These are phyloP conservation scores for Agrochola circellaris DNA, from an alignment of 2,888 invertebrate genomes.

Conservation along the genomic window DNA sequence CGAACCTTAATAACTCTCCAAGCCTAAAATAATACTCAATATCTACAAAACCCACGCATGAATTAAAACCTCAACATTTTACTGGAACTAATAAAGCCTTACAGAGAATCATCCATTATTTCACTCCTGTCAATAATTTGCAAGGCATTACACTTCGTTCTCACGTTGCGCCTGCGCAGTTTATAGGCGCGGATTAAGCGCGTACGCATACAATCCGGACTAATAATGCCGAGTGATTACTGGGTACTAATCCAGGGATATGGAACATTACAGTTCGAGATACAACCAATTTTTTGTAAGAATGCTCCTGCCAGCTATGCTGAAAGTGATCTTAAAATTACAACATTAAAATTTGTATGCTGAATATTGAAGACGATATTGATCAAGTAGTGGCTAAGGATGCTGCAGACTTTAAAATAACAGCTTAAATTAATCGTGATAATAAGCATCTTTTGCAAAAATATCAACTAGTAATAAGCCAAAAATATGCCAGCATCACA, in stretches of 20 bases:
- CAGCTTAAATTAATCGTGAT: neutral
- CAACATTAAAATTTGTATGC: neutral
- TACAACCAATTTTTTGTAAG: neutral
- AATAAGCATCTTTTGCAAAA: neutral
- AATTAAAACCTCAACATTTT: conserved; percentile 59
- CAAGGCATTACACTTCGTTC: conserved; percentile 52
- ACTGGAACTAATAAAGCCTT: conserved; percentile 60
- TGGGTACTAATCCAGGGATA: conserved; percentile 40
- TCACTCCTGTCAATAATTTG: conserved; percentile 65
- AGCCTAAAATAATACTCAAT: conserved; percentile 50
- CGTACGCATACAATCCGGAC: conserved; percentile 54
- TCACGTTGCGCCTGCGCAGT: conserved; percentile 50
- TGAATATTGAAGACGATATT: neutral
- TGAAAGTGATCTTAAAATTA: neutral
- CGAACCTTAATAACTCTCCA: conserved; percentile 16
- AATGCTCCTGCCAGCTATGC: neutral
- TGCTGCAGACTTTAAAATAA: too few species aligned
- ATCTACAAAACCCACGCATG: conserved; percentile 51
- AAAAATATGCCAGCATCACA: neutral
- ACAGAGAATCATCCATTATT: conserved; percentile 59
- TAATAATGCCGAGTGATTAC: conserved; percentile 48
- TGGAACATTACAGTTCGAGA: conserved; percentile 6
- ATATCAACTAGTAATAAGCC: neutral
- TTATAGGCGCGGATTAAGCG: conserved; percentile 57
- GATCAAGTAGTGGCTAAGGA: neutral